phyloP scores from a whole-genome alignment of 2,113 vertebrate genomes.

The Barbus barbus region DNA sequence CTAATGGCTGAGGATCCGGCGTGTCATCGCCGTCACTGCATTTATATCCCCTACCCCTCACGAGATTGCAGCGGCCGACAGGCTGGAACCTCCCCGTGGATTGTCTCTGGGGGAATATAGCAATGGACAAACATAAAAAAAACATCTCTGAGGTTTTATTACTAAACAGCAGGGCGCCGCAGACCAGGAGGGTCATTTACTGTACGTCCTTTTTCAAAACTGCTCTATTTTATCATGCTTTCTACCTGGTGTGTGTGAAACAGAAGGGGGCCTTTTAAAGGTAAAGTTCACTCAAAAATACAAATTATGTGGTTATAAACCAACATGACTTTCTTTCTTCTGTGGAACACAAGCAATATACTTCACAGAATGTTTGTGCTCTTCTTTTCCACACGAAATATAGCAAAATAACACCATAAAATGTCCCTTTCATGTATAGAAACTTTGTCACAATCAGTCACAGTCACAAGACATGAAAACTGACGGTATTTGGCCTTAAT shows the following conservation, averaged over 20 bases:
- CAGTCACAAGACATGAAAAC: too few species aligned
- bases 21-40: conserved; percentile 52
- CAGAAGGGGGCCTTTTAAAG: not conserved
- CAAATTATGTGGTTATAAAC: not conserved
- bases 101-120: not conserved
- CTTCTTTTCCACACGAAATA: not conserved
- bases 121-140: conserved; percentile 32
- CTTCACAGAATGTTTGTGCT: not conserved
- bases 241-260: not conserved
- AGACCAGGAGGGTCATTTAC: conserved; percentile 5
- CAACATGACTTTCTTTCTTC: not conserved
- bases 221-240: too few species aligned
- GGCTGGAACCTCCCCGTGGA: conserved; percentile 15
- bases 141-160: not conserved
- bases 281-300: not conserved
- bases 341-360: not conserved
- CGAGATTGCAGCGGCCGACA: not conserved
- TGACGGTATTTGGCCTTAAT: too few species aligned
- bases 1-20: conserved; percentile 65
- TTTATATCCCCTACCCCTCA: not conserved
- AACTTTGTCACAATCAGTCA: too few species aligned
- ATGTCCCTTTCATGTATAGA: too few species aligned
- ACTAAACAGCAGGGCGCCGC: not conserved
- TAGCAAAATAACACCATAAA: not conserved
- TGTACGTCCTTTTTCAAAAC: not conserved